Base-by-base conservation (phyloP, 2,797 vertebrate genomes). In the Lycodopsis pacificus region DNA sequence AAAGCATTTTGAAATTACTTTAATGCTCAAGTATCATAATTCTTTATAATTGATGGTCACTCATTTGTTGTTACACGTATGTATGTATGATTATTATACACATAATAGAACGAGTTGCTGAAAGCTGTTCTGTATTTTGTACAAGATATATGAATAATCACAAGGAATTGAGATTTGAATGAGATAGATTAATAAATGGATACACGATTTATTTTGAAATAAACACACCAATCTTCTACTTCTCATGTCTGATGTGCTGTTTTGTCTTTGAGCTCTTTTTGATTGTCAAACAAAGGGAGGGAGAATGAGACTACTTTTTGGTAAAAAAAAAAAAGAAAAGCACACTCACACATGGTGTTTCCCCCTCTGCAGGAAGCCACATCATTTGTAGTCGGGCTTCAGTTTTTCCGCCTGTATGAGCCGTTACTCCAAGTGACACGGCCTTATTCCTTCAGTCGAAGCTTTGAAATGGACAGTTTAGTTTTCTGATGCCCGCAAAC, bases 281-380 rank as follows among this genome's bases (percentile, higher is more conserved):
- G 34, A 75, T 77, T 74, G 74, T 65, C n/a, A 76, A 48, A 74
- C 46, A 56, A 40, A 59, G 17, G 8, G 38, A 59, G 20, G 54
- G 53, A 77, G 42, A 59, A 58, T 36, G 62, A 80, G 36, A 25
- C 22, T 53, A 54, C 53, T 56, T 71, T 77, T 81, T 80, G 63
- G 44, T 51, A 56, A 73, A 63, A 75, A 36, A 66, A 65, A 44
- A 44, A 49, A 25, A 77, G 20, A 84, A 76, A 82, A 73, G 68
- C 22, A 75, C 79, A 80, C 80, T 87, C 74, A 86, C 80, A 86
- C 76, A 77, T 86, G 86, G 89, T 89, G 87, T 88, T 90, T 92
- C 88, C 91, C 89, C 86, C 77, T 83, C 34, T 83, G 71, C 91
- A 93, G 92, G 91, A 94, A 94, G 87, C 90, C 85, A 88, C 89